Percentiles rank a stretch among this genome's conserved stretches.
Conservation (phyloP, 1,140 invertebrate species). For the Drosophila nigrodunni region DNA sequence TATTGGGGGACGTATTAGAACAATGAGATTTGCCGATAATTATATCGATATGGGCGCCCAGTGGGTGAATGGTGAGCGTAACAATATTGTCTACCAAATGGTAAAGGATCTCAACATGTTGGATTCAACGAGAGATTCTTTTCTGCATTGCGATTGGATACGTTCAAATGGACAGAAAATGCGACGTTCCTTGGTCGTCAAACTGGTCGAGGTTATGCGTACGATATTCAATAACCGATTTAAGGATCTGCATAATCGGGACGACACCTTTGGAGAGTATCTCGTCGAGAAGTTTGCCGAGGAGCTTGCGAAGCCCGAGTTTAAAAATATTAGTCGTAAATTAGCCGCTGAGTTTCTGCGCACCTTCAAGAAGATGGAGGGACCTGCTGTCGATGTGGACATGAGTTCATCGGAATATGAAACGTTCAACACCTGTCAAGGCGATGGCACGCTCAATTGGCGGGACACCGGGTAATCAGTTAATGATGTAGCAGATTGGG, state of each 20-base stretch:
- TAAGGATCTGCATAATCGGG: constrained; percentile 43
- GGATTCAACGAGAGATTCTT: constrained; percentile 41
- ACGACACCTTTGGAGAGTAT: constrained; percentile 83
- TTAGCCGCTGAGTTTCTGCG: constrained; percentile 84
- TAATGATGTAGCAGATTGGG: too few species aligned
- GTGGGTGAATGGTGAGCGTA: constrained; percentile 89
- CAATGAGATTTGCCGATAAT: constrained; percentile 86
- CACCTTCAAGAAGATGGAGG: constrained; percentile 86
- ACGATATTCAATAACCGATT: constrained; percentile 6
- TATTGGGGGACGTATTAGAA: constrained; percentile 89
- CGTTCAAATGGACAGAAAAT: constrained; percentile 66
- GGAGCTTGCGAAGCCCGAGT: background rate
- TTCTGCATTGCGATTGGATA: constrained; percentile 63
- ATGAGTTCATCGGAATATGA: constrained; percentile 85
- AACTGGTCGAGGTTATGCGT: constrained; percentile 39
- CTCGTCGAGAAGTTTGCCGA: constrained; percentile 40
- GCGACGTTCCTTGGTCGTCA: background rate
- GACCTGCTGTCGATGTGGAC: constrained; percentile 86
- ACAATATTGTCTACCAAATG: constrained; percentile 89
- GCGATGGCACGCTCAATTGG: constrained; percentile 87
- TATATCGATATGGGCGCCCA: constrained; percentile 93
- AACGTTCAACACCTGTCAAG: constrained; percentile 86
- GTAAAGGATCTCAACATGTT: constrained; percentile 85
- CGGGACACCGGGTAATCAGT: constrained; percentile 86
- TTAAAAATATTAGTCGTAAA: constrained; percentile 27